These are phyloP conservation scores for Drosophila dunni DNA, from an alignment of 1,140 invertebrate genomes.

Conservation along the genomic window DNA sequence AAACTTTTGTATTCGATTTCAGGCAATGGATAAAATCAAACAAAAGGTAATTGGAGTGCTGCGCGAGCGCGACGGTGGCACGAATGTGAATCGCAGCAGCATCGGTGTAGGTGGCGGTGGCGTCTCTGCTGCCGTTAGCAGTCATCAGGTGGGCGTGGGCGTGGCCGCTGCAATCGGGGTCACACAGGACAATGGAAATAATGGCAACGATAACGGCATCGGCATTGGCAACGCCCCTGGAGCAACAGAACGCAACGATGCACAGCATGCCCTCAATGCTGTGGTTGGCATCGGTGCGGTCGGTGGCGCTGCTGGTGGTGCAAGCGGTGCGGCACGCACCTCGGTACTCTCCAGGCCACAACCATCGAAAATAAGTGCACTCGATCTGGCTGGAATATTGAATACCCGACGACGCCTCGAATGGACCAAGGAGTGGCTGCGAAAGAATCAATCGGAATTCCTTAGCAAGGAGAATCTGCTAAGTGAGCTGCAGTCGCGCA, in stretches of 20 bases:
- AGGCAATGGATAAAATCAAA: constrained; percentile 82
- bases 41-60: constrained; percentile 80
- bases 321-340: constrained; percentile 70
- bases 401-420: constrained; percentile 74
- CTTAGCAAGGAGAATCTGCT: constrained; percentile 78
- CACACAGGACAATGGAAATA: constrained; percentile 74
- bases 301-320: constrained; percentile 39
- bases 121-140: constrained; percentile 32
- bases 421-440: constrained; percentile 83
- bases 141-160: constrained; percentile 73
- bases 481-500: constrained; percentile 77
- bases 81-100: constrained; percentile 66
- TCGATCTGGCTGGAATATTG: constrained; percentile 77
- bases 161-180: constrained; percentile 67
- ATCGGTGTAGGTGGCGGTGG: constrained; percentile 21
- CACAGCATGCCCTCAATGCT: constrained; percentile 30
- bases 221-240: constrained; percentile 54
- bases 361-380: constrained; percentile 75
- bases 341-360: constrained; percentile 67
- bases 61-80: constrained; percentile 75
- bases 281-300: constrained; percentile 2
- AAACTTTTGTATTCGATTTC: constrained; percentile 48
- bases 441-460: constrained; percentile 79
- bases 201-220: constrained; percentile 42
- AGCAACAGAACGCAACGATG: constrained; percentile 48